A percentile compares a stretch with the other conserved stretches of the same genome.
phyloP scores from a whole-genome alignment of 2,113 vertebrate genomes.

The Dendropsophus ebraccatus region DNA sequence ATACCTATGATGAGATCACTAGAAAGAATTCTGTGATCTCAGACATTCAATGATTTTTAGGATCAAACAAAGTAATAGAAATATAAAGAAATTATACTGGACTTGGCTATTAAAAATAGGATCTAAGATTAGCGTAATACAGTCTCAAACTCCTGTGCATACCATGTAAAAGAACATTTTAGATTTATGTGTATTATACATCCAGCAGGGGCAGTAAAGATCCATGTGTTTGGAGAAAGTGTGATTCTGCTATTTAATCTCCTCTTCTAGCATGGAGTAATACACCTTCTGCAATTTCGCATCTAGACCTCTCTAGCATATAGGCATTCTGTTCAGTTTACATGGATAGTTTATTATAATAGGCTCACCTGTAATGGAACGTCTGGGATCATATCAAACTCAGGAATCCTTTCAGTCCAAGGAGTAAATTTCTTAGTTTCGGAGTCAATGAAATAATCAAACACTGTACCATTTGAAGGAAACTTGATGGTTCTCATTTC shows the following conservation, averaged over 20 bases:
- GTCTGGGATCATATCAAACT: constrained; percentile 76
- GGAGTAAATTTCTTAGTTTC: constrained; percentile 79
- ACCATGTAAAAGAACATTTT: background rate
- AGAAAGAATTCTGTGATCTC: too few relatives aligned
- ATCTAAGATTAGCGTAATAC: too few relatives aligned
- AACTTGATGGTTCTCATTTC: constrained; percentile 82
- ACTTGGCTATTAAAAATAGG: too few relatives aligned
- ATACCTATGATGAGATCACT: too few relatives aligned
- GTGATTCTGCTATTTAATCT: background rate
- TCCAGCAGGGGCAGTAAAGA: background rate
- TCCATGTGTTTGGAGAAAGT: background rate
- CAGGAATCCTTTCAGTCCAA: constrained; percentile 73
- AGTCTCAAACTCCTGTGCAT: background rate
- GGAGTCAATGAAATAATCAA: constrained; percentile 85
- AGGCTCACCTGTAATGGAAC: constrained; percentile 69
- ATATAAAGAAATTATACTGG: too few relatives aligned
- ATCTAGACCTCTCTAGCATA: background rate
- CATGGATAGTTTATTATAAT: background rate
- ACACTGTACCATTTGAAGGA: constrained; percentile 80
- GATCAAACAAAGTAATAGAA: too few relatives aligned
- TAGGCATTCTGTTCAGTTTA: background rate
- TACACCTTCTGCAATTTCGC: background rate
- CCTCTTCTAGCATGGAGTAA: background rate
- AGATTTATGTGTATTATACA: background rate
- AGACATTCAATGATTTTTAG: too few relatives aligned